Base-by-base conservation (phyloP, 2,113 vertebrate genomes). In the Lycaon pictus region DNA sequence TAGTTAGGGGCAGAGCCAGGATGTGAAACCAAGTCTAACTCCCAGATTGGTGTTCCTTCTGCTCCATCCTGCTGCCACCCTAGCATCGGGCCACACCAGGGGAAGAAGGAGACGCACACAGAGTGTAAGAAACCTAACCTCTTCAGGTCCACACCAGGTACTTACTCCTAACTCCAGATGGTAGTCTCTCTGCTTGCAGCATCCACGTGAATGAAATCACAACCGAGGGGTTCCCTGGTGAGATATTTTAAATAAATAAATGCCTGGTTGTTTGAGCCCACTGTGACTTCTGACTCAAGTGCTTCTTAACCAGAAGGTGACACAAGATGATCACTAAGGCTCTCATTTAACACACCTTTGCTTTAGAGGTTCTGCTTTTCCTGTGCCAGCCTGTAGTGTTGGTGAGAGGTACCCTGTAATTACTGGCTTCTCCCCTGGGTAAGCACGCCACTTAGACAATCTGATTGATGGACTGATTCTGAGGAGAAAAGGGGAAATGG, bases 121-220 rank as follows among this genome's bases (percentile, higher is more conserved):
- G 4, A 19, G 60, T 11, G 43, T 32, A 60, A 11, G 0, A 82
- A 72, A 7, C 90, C 96, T 97, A 88, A 83, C n/a, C 32, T 96
- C 92, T 79, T 90, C 17, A 84, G 96, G 95, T 85, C 62, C 96
- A 77, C 58, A 91, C 93, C 96, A 71, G 95, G 97, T 98, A 98
- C 97, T 98, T 98, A 98, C 98, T 98, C 98, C 98, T 98, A 98
- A 98, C 98, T 97, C 97, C 98, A 17, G 96, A 90, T 81, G 97
- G 94, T 93, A 97, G 97, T 95, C 97, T 97, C 97, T 97, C 97
- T 96, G 97, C 97, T 96, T 67, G 95, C 98, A 97, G 98, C 95
- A 65, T 98, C 98, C 98, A 84, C 95, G 96, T 91, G 97, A 97
- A 76, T 95, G 97, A 98, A 98, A 97, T 98, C 98, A 98, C 98